Percentiles rank a stretch among this genome's conserved stretches.
Conservation (phyloP, 2,888 invertebrate genomes). For the Pristionchus entomophagus region DNA sequence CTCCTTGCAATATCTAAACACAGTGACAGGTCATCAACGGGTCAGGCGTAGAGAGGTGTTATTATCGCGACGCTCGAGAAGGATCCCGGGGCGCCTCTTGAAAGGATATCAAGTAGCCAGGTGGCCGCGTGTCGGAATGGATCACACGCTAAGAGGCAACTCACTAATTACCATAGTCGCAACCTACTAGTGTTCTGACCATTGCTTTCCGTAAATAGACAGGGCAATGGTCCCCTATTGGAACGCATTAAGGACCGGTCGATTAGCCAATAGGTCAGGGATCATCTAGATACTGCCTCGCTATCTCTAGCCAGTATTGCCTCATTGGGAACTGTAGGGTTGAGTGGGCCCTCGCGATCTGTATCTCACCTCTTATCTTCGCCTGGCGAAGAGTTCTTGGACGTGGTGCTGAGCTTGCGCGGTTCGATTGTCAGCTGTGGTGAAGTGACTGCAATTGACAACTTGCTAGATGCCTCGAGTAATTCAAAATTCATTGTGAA, state of each 20-base stretch:
- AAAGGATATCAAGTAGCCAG: conserved; percentile 6
- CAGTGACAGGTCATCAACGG: background rate
- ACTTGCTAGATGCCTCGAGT: too few relatives aligned
- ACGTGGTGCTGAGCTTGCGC: background rate
- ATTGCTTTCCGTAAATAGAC: too few relatives aligned
- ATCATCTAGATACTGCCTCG: background rate
- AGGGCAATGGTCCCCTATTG: too few relatives aligned
- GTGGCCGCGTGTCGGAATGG: conserved; percentile 24
- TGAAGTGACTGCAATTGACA: background rate
- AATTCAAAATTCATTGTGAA: too few relatives aligned
- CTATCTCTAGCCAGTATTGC: background rate
- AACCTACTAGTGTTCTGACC: too few relatives aligned
- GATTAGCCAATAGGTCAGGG: background rate
- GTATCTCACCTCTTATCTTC: conserved; percentile 33
- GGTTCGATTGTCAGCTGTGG: background rate
- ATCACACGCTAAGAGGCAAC: background rate
- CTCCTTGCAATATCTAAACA: background rate
- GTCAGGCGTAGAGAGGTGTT: background rate
- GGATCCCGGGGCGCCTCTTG: conserved; percentile 1
- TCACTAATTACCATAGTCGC: too few relatives aligned
- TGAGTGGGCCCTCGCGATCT: background rate
- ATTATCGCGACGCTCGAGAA: background rate
- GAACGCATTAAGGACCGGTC: too few relatives aligned
- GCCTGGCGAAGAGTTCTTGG: background rate
- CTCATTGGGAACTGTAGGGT: background rate